Conservation (phyloP, 1,140 invertebrate species). For the Drosophila miranda region DNA sequence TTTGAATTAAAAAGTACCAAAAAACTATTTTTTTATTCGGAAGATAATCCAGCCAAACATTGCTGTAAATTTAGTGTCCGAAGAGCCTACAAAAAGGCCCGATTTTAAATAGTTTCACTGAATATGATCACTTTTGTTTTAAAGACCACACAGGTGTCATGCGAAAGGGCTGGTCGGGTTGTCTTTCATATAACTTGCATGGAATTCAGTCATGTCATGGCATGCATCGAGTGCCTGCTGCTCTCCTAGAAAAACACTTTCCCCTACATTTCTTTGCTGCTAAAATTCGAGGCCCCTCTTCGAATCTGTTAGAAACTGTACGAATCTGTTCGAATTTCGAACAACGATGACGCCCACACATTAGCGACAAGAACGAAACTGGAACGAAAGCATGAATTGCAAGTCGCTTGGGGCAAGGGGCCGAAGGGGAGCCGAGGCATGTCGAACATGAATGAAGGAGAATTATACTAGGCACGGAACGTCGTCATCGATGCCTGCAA, state of each 20-base stretch:
- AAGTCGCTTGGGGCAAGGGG: conserved; percentile 10
- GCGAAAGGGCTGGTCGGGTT: too few relatives aligned
- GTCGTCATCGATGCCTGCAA: conserved; percentile 53
- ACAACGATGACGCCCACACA: conserved; percentile 69
- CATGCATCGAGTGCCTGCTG: too few relatives aligned
- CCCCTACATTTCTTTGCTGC: conserved; percentile 14
- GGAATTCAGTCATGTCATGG: too few relatives aligned
- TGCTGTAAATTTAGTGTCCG: too few relatives aligned
- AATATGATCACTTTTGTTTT: too few relatives aligned
- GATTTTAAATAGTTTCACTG: too few relatives aligned
- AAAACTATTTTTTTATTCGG: too few relatives aligned
- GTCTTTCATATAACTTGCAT: neutral
- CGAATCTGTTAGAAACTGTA: conserved; percentile 21
- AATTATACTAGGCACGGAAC: conserved; percentile 51
- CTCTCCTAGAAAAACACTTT: neutral
- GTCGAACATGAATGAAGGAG: conserved; percentile 75
- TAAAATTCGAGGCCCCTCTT: conserved; percentile 21
- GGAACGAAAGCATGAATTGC: conserved; percentile 56
- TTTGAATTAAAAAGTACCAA: too few relatives aligned
- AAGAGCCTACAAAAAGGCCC: too few relatives aligned
- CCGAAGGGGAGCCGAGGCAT: neutral
- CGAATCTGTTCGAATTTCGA: conserved; percentile 40
- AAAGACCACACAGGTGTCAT: too few relatives aligned
- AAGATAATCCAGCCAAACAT: too few relatives aligned
- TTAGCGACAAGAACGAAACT: conserved; percentile 27